Percentiles rank a stretch among this genome's conserved stretches.
These are phyloP conservation scores for Rhabdophis nuchalis DNA, from an alignment of 2,797 vertebrate genomes.

Conservation along the genomic window DNA sequence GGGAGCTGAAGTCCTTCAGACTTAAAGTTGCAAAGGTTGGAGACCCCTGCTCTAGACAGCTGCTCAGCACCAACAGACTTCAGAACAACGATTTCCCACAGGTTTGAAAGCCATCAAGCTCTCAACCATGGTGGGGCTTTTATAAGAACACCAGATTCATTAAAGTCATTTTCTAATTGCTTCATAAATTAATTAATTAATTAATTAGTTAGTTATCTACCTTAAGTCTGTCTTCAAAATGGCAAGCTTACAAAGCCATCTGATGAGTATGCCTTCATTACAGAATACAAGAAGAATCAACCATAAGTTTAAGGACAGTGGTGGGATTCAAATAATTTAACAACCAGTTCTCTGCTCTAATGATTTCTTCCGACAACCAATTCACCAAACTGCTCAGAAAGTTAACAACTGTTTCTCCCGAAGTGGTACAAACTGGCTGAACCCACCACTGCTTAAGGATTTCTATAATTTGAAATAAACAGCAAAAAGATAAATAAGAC, in stretches of 20 bases:
- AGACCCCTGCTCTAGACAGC: not conserved
- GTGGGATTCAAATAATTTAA: no score
- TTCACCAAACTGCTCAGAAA: no score
- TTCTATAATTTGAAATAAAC: not conserved
- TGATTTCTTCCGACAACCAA: no score
- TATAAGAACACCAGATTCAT: not conserved
- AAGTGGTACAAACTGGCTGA: no score
- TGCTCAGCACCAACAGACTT: not conserved
- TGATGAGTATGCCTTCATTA: not conserved
- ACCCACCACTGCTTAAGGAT: not conserved
- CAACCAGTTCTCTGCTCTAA: no score
- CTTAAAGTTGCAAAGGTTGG: no score
- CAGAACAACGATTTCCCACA: not conserved
- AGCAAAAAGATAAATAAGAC: not conserved
- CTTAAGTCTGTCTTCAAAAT: not conserved
- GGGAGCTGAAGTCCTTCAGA: no score
- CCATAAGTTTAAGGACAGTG: not conserved
- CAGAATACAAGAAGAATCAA: not conserved
- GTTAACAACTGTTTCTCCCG: no score
- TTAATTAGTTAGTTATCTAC: not conserved
- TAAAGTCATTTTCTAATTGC: not conserved
- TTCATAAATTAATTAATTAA: no score
- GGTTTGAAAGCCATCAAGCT: not conserved
- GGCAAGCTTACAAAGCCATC: not conserved
- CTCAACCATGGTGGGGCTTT: not conserved